Base-by-base conservation (phyloP, 2,888 invertebrate genomes). In the Notodonta dromedarius region DNA sequence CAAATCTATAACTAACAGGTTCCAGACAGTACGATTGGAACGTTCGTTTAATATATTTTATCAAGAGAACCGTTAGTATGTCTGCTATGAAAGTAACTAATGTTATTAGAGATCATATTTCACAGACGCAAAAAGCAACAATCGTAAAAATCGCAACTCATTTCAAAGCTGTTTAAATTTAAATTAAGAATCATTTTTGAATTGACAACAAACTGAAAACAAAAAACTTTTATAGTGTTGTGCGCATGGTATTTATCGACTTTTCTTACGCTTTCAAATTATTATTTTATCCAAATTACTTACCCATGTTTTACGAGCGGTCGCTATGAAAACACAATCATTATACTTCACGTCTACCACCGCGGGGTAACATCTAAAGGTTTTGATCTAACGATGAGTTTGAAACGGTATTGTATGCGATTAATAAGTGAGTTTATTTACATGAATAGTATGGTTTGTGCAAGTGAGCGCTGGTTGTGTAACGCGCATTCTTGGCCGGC, bases 401-500 rank as follows among this genome's bases (percentile, higher is more conserved):
- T 55, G 57, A 65, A 70, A 73, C 67, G 57, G 63, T 68, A 69
- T 67, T 70, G 61, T 66, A 71, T 71, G 63, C 70, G 66, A 68
- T 75, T 71, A 73, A 75, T 70, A 71, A 75, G 71, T 70, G 66
- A 65, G 70, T 75, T 67, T 66, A 75, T 73, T 70, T 67, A 62
- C 72, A 73, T 73, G 69, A 75, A 72, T 74, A 73, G 71, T 70
- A 59, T 65, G 57, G 73, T 77, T 76, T 73, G 70, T 77, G 78
- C 79, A 80, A 85, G 82, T 82, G 83, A 83, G 76, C 71, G 79
- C 71, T 72, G 56, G 64, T 89, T 88, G 82, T 78, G 85, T 81
- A 87, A 88, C 42, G 67, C 77, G 82, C 86, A 89, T 88, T 86
- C 88, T 82, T 85, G 84, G 74, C 79, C 73, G 65, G 73, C 79